Evolutionary conservation across 2,797 vertebrate species (phyloP).

Genomic region (Anableps anableps): DNA sequence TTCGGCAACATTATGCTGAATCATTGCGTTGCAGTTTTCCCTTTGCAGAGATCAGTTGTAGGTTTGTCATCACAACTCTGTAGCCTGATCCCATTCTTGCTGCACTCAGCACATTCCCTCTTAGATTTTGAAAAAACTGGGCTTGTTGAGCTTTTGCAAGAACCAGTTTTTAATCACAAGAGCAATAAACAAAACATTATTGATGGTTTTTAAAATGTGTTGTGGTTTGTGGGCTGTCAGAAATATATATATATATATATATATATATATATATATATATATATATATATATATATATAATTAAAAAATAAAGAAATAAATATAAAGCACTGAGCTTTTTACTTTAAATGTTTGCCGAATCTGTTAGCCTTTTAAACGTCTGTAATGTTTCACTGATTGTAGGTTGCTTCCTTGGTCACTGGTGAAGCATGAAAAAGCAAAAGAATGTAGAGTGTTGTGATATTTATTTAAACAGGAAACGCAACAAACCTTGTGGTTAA

Average conservation of each 20-base stretch:
- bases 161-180: constrained; percentile 46
- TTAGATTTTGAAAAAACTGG: constrained; percentile 43
- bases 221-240: constrained; percentile 54
- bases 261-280: too few species aligned
- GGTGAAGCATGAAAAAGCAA: constrained; percentile 41
- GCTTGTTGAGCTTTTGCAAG: constrained; percentile 31
- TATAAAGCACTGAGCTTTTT: constrained; percentile 37
- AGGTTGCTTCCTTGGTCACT: constrained; percentile 28
- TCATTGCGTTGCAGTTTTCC: constrained; percentile 32
- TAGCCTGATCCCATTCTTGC: constrained; percentile 39
- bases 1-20: constrained; percentile 28
- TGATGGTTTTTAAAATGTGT: constrained; percentile 50
- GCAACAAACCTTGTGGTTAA: constrained; percentile 28
- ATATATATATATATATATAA: too few species aligned
- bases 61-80: constrained; percentile 60
- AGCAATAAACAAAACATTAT: constrained; percentile 47
- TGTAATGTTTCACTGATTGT: constrained; percentile 47
- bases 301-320: too few species aligned
- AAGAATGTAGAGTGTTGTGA: constrained; percentile 50
- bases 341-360: constrained; percentile 62
- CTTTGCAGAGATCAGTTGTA: constrained; percentile 51
- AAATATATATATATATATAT: too few species aligned
- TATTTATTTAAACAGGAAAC: constrained; percentile 59
- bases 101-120: constrained; percentile 71
- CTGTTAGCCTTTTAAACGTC: constrained; percentile 38